Evolutionary conservation across 2,888 invertebrate species (phyloP), one percentile per base, ranked within the genome.

Genomic region (Blomia tropicalis): DNA sequence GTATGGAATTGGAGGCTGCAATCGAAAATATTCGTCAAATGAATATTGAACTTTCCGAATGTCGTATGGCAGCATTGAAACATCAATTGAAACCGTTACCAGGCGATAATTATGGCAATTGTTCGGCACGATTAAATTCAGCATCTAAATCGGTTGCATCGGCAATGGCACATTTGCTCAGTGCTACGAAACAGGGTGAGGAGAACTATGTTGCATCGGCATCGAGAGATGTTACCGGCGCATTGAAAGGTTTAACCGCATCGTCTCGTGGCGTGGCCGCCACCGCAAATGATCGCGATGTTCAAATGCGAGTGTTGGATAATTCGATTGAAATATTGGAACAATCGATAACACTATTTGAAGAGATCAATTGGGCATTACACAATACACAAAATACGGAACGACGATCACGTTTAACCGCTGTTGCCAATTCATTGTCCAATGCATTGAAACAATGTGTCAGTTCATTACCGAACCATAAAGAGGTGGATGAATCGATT

Each of bases 401-500:
- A 30, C 76, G 75, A 66, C 76, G 76, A 43, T 76, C 76, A 59
- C 77, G 80, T 67, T 77, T 92, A 44, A 82, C 83, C 17, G 81
- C 81, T 67, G 75, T 76, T 25, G 76, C 76, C 5, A 74, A 75
- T 66, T 70, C 71, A 4, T 75, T 76, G 41, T 75, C 75, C 1
- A 70, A 69, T 74, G 80, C 84, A 2, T 73, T 84, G 59, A 81
- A 81, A 69, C 79, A 79, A 67, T 83, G 83, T 67, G 81, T 93
- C 60, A 84, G 85, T 67, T 87, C 88, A 66, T 80, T 95, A 47
- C 93, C 95, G 0, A 91, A 92, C 0, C 91, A 93, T 73, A 82
- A 84, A 60, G 92, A 93, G 72, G 84, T 96, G n/a, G 93, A 95
- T 72, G 81, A 83, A 23, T 88, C 89, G 0, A 81, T 91, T 69